Percentiles rank a stretch among this genome's conserved stretches.
Evolutionary conservation across 2,888 invertebrate genomes (phyloP).

Genomic region (Homarus gammarus): DNA sequence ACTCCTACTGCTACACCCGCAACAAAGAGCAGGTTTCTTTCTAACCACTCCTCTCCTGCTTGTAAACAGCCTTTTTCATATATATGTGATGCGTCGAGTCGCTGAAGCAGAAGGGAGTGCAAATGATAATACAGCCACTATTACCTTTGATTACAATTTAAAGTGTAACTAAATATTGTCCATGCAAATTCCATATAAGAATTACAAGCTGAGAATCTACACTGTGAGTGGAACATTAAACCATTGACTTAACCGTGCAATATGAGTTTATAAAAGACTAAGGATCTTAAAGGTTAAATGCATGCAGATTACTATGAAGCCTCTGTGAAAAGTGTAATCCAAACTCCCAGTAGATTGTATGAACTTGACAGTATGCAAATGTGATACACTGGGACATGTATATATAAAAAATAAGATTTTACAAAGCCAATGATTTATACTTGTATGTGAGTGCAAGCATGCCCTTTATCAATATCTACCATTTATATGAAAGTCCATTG

Average conservation of each 20-base stretch:
- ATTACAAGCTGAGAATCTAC: neutral
- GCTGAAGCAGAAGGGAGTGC: conserved; percentile 81
- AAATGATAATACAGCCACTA: neutral
- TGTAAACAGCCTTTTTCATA: conserved; percentile 96
- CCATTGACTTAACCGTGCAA: neutral
- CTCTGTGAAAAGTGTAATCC: neutral
- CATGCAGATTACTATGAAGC: conserved; percentile 1
- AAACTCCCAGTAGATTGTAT: neutral
- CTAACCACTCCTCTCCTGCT: conserved; percentile 96
- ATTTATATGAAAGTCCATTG: neutral
- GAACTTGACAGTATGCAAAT: too few relatives aligned
- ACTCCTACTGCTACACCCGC: conserved; percentile 92
- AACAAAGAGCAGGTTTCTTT: conserved; percentile 94
- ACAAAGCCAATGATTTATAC: neutral
- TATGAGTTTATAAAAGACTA: neutral
- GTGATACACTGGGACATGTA: too few relatives aligned
- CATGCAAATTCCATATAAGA: neutral
- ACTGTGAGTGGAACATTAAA: neutral
- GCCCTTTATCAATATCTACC: neutral
- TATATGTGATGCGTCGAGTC: conserved; percentile 88
- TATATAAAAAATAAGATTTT: too few relatives aligned
- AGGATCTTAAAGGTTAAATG: neutral
- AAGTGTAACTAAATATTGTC: neutral
- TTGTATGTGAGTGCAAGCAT: neutral
- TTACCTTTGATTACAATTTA: neutral